A percentile compares a stretch with the other conserved stretches of the same genome.
Conservation (phyloP, 2,113 vertebrate genomes). For the Raja brachyura region DNA sequence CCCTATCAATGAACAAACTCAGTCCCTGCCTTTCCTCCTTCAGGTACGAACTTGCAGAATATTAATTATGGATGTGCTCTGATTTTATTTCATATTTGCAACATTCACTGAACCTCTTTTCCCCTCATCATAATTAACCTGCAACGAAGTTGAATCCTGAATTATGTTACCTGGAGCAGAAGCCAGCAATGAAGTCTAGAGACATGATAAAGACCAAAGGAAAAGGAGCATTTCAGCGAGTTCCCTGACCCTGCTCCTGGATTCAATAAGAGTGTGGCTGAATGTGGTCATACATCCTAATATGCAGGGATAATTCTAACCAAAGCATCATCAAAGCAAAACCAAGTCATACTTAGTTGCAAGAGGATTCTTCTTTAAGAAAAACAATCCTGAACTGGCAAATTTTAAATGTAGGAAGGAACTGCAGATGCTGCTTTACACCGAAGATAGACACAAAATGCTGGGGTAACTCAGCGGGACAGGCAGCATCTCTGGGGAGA, state of each 20-base stretch:
- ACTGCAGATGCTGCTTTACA: no score
- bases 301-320: background rate
- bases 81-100: background rate
- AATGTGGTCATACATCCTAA: background rate
- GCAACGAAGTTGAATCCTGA: background rate
- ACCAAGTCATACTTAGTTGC: no score
- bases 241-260: no score
- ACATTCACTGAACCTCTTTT: background rate
- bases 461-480: no score
- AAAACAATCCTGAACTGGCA: no score
- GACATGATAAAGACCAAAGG: background rate
- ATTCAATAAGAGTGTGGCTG: no score
- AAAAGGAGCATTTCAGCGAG: no score
- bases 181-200: background rate
- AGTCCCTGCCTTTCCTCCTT: background rate
- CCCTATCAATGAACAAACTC: background rate
- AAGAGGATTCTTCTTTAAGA: no score
- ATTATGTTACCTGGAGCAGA: background rate
- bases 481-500: no score
- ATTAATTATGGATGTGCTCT: background rate
- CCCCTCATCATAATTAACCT: background rate
- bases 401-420: no score
- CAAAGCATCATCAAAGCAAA: background rate
- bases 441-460: no score
- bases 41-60: background rate